Percentiles rank a stretch among this genome's conserved stretches.
Conservation (phyloP, 1,140 invertebrate species). For the Achroia grisella region DNA sequence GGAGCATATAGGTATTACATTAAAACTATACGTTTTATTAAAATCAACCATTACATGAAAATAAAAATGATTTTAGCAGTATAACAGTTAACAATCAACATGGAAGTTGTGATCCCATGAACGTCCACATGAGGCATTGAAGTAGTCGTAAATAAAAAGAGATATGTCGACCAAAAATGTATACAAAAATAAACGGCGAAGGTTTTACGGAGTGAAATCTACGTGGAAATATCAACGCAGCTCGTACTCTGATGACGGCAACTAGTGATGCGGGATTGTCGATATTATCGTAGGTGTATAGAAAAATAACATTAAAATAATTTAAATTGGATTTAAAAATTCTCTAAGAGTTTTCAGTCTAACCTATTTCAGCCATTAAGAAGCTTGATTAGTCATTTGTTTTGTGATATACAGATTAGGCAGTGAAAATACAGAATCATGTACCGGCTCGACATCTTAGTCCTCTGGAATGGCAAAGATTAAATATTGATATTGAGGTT, state of each 20-base stretch:
- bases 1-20: not conserved
- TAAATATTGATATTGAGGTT: no score
- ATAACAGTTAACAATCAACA: slow-evolving; percentile 27
- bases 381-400: no score
- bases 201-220: slow-evolving; percentile 70
- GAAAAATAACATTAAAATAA: no score
- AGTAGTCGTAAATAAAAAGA: slow-evolving; percentile 56
- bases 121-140: slow-evolving; percentile 17
- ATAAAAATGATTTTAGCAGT: slow-evolving; percentile 20
- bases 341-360: no score
- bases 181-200: slow-evolving; percentile 69
- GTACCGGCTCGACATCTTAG: no score
- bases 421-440: no score
- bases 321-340: no score
- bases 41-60: slow-evolving; percentile 1
- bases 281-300: not conserved
- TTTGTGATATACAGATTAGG: no score
- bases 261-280: slow-evolving; percentile 36
- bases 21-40: not conserved
- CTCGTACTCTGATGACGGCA: slow-evolving; percentile 63
- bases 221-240: slow-evolving; percentile 69
- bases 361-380: no score
- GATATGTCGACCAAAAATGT: slow-evolving; percentile 63
- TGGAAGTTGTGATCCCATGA: not conserved
- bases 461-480: no score